Conservation (phyloP, 2,797 vertebrate species). For the Pteropus rufus region DNA sequence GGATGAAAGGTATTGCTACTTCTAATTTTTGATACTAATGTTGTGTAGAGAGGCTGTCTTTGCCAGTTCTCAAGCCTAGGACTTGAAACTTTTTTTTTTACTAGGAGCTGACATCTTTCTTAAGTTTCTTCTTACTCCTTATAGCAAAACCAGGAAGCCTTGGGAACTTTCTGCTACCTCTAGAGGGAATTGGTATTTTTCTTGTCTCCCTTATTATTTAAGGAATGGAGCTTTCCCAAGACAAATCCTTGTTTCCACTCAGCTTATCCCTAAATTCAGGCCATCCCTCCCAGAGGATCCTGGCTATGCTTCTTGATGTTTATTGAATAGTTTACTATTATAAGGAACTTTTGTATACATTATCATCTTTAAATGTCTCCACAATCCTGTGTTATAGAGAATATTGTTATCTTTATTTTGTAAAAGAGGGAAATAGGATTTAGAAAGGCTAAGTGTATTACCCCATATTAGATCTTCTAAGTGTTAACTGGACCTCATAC, state of each 20-base stretch:
- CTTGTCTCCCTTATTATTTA: not conserved
- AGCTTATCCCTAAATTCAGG: not conserved
- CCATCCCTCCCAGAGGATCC: not conserved
- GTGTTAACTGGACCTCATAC: not conserved
- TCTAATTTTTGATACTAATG: not conserved
- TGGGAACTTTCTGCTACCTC: not conserved
- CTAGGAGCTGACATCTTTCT: not conserved
- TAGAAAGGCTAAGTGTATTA: not conserved
- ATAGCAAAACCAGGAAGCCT: not conserved
- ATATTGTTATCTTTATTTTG: not conserved
- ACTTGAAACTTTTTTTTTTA: not conserved
- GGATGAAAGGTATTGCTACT: not conserved
- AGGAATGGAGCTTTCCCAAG: not conserved
- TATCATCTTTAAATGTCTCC: slow-evolving; percentile 7
- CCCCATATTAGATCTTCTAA: not conserved
- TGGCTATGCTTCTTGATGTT: not conserved
- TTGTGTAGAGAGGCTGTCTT: not conserved
- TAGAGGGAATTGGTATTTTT: not conserved
- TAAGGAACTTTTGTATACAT: not conserved
- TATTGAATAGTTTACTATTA: not conserved
- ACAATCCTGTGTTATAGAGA: not conserved
- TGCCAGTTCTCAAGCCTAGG: not conserved
- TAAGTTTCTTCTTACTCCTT: not conserved
- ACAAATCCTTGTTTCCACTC: not conserved
- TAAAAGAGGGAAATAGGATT: not conserved